These are phyloP conservation scores for Scortum barcoo DNA, from an alignment of 2,113 vertebrate species.

Conservation along the genomic window DNA sequence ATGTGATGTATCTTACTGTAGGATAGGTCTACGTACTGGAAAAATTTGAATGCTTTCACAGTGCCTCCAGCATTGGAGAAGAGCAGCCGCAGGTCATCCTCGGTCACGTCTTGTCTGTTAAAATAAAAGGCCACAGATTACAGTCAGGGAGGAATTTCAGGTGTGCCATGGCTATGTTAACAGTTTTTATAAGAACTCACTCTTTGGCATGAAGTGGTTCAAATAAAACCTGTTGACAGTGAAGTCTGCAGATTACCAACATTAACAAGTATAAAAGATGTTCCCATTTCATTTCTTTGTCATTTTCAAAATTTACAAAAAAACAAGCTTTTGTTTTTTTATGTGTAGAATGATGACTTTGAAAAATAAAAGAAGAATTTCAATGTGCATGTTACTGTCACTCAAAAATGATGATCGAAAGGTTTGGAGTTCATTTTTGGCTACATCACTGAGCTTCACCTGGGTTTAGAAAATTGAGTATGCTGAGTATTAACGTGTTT, in stretches of 20 bases:
- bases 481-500: no score
- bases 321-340: no score
- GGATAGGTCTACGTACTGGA: constrained; percentile 90
- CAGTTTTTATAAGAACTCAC: not conserved
- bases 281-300: no score
- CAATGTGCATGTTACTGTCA: no score
- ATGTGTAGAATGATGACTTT: no score
- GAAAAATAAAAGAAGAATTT: no score
- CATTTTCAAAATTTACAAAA: no score
- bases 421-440: no score
- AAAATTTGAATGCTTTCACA: constrained; percentile 99
- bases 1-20: no score
- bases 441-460: no score
- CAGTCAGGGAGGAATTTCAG: not conserved
- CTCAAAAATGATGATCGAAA: no score
- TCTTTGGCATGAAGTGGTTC: not conserved
- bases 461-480: no score
- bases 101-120: constrained; percentile 91
- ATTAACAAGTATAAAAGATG: not conserved
- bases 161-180: not conserved
- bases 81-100: constrained; percentile 94
- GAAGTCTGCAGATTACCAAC: not conserved
- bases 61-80: constrained; percentile 96
- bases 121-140: constrained; percentile 43
- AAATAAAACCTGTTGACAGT: not conserved